Evolutionary conservation across 2,888 invertebrate genomes (phyloP).

Genomic region (Heteromurus nitidus): DNA sequence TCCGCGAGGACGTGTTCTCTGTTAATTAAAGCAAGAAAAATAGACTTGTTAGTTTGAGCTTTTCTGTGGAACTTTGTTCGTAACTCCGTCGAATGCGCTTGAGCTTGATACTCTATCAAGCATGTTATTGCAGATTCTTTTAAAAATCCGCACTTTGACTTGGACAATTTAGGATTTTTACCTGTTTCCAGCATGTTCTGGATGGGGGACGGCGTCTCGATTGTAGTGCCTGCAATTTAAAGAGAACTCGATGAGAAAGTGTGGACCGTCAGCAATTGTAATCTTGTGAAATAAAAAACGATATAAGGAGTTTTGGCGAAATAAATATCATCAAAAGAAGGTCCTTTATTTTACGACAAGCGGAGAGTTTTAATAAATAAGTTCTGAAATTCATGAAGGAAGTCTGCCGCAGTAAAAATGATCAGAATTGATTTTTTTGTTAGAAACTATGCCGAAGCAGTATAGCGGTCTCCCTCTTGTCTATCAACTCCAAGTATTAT

Average conservation of each 20-base stretch:
- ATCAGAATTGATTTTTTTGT: not conserved
- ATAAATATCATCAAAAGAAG: not conserved
- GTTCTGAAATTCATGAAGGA: not conserved
- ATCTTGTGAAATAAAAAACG: not conserved
- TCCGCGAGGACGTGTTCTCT: constrained; percentile 75
- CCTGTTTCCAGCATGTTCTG: constrained; percentile 69
- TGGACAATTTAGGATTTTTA: constrained; percentile 15
- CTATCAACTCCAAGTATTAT: too few species aligned
- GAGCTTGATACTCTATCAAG: too few species aligned
- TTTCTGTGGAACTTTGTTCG: not conserved
- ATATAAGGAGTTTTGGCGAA: not conserved
- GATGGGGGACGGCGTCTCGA: constrained; percentile 70
- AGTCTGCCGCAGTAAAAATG: not conserved
- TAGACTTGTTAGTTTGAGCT: not conserved
- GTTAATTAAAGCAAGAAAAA: constrained; percentile 65
- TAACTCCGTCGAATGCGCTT: too few species aligned
- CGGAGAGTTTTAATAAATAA: not conserved
- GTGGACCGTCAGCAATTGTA: too few species aligned
- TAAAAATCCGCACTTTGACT: too few species aligned
- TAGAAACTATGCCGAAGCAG: not conserved
- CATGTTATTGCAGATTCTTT: too few species aligned
- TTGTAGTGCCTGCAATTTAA: constrained; percentile 68
- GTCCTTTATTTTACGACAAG: not conserved
- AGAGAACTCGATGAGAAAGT: not conserved
- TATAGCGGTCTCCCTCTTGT: too few species aligned